A percentile compares a stretch with the other conserved stretches of the same genome.
These are phyloP conservation scores for Arctocebus calabarensis DNA, from an alignment of 2,797 vertebrate species.

Conservation along the genomic window DNA sequence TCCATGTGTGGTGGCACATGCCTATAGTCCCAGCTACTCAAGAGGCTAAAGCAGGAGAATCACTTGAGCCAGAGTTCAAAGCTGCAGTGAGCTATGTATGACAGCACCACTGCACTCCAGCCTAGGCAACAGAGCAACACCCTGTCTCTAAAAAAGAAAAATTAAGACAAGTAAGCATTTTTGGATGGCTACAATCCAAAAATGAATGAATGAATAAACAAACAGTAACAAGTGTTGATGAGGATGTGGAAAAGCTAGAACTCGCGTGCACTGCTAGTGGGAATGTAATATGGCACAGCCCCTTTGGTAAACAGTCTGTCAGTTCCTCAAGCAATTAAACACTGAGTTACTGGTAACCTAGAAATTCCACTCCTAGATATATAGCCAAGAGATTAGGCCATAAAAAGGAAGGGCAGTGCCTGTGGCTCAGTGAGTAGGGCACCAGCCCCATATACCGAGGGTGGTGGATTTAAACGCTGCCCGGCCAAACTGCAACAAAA, in stretches of 20 bases:
- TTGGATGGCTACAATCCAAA: background rate
- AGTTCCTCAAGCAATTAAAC: background rate
- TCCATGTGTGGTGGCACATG: too few species aligned
- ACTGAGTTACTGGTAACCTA: background rate
- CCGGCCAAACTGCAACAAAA: too few species aligned
- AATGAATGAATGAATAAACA: background rate
- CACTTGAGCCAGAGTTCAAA: background rate
- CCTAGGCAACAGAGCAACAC: background rate
- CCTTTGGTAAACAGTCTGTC: background rate
- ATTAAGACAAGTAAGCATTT: background rate
- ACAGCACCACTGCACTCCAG: background rate
- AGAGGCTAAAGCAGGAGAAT: too few species aligned
- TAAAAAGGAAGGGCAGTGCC: background rate
- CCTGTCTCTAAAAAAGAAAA: background rate
- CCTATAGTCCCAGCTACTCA: too few species aligned
- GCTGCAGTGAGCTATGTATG: background rate
- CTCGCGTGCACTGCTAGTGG: background rate
- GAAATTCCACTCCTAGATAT: background rate
- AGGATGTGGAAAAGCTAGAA: background rate
- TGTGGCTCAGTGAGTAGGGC: too few species aligned
- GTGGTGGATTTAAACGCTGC: too few species aligned
- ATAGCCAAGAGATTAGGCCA: background rate
- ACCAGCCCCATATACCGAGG: too few species aligned
- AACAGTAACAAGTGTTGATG: background rate
- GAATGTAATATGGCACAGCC: background rate